Conservation (phyloP, 1,140 invertebrate genomes). For the Kradibia gibbosae region DNA sequence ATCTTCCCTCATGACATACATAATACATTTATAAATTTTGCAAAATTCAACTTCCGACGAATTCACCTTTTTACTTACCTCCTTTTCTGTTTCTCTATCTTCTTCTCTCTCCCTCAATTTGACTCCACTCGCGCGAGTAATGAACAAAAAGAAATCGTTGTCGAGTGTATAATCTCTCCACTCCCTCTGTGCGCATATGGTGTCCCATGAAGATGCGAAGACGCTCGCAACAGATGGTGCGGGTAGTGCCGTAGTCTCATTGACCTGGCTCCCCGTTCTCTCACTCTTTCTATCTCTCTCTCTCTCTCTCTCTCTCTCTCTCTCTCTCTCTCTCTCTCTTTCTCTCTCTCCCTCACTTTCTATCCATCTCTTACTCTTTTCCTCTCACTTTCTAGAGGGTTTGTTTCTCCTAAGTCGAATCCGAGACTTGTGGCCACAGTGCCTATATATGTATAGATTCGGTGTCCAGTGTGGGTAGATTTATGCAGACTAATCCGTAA, state of each 20-base stretch:
- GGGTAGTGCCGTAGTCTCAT: constrained; percentile 17
- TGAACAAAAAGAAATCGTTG: constrained; percentile 42
- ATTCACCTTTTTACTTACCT: neutral
- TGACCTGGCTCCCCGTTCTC: neutral
- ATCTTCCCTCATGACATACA: neutral
- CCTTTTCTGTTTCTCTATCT: neutral
- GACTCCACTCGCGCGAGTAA: neutral
- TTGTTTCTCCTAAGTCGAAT: neutral
- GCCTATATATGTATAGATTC: neutral
- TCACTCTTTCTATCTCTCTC: neutral
- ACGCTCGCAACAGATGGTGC: constrained; percentile 41
- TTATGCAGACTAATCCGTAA: neutral
- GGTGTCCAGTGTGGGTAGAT: neutral
- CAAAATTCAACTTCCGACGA: constrained; percentile 28
- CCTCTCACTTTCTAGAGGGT: neutral
- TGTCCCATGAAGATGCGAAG: constrained; percentile 44
- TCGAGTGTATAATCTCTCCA: constrained; percentile 38
- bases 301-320: constrained; percentile 16
- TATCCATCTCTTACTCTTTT: neutral
- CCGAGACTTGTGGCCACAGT: neutral
- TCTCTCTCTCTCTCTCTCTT: neutral
- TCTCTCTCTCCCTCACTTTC: constrained; percentile 15
- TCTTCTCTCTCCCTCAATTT: neutral
- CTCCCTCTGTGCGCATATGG: constrained; percentile 37
- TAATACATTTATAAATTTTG: constrained; percentile 23